Percentiles rank a stretch among this genome's conserved stretches.
phyloP scores from a whole-genome alignment of 1,140 invertebrate species.

The Littorina saxatilis region DNA sequence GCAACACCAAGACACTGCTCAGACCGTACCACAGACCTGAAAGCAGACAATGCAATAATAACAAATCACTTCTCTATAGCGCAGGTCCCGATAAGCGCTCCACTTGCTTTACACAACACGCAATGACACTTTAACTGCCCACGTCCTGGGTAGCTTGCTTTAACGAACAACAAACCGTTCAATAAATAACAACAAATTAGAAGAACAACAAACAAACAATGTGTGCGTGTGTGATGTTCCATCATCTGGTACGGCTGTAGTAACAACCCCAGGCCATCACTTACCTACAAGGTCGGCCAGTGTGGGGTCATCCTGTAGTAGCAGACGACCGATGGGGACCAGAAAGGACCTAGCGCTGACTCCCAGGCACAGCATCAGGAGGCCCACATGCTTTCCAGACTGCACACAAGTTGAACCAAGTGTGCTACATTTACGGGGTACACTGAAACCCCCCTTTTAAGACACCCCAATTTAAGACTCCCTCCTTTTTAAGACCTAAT shows the following conservation, averaged over 20 bases:
- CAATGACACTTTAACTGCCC: too few relatives aligned
- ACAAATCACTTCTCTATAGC: too few relatives aligned
- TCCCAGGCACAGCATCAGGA: constrained; percentile 42
- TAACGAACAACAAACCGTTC: too few relatives aligned
- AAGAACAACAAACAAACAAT: background rate
- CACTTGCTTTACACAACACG: too few relatives aligned
- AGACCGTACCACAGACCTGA: constrained; percentile 55
- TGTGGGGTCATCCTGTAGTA: constrained; percentile 38
- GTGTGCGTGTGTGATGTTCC: background rate
- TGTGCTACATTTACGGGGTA: too few relatives aligned
- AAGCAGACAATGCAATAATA: constrained; percentile 16
- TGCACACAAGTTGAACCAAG: constrained; percentile 28
- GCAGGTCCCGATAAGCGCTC: too few relatives aligned
- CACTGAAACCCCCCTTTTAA: too few relatives aligned
- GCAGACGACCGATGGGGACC: constrained; percentile 34
- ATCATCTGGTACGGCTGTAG: too few relatives aligned
- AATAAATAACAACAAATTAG: too few relatives aligned
- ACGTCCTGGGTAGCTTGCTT: too few relatives aligned
- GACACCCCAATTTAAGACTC: too few relatives aligned
- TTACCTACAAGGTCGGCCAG: constrained; percentile 42
- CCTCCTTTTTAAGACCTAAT: too few relatives aligned
- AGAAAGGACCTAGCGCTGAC: constrained; percentile 44
- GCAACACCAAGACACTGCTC: constrained; percentile 50
- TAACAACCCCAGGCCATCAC: background rate
- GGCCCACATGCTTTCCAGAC: constrained; percentile 22